These are phyloP conservation scores for Nemoura dubitans DNA, from an alignment of 2,888 invertebrate species.

Conservation along the genomic window DNA sequence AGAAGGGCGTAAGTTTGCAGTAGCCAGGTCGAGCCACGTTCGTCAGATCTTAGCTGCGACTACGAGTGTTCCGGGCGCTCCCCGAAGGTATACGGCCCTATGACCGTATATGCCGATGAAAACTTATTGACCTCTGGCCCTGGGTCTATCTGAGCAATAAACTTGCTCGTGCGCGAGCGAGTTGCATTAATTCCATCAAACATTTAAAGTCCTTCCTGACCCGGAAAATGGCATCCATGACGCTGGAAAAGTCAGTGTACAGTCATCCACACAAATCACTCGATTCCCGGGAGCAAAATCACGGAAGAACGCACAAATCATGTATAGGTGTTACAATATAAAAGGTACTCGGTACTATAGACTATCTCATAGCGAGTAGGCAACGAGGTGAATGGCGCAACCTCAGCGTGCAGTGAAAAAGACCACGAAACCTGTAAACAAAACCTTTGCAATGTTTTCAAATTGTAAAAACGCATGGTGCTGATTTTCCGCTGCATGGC, in stretches of 20 bases:
- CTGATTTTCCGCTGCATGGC: neutral
- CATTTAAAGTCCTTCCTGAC: neutral
- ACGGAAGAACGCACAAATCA: neutral
- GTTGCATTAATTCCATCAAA: slow-evolving; percentile 2
- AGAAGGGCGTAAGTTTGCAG: neutral
- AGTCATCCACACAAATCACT: neutral
- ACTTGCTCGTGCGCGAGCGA: neutral
- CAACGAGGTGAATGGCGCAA: neutral
- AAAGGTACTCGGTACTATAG: too few relatives aligned
- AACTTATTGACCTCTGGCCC: neutral
- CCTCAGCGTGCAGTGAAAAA: neutral
- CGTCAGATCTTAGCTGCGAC: neutral
- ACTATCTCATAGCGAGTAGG: too few relatives aligned
- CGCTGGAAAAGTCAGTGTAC: neutral
- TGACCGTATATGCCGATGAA: neutral
- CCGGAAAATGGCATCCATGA: neutral
- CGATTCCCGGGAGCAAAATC: neutral
- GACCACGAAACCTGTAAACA: neutral
- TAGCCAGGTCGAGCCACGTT: neutral
- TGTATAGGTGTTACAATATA: neutral
- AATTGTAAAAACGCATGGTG: neutral
- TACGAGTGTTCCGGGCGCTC: neutral
- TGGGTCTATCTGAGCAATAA: neutral
- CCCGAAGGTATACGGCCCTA: neutral
- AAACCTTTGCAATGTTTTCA: neutral